Evolutionary conservation across 2,113 vertebrate genomes (phyloP).

Genomic region (Columbina picui): DNA sequence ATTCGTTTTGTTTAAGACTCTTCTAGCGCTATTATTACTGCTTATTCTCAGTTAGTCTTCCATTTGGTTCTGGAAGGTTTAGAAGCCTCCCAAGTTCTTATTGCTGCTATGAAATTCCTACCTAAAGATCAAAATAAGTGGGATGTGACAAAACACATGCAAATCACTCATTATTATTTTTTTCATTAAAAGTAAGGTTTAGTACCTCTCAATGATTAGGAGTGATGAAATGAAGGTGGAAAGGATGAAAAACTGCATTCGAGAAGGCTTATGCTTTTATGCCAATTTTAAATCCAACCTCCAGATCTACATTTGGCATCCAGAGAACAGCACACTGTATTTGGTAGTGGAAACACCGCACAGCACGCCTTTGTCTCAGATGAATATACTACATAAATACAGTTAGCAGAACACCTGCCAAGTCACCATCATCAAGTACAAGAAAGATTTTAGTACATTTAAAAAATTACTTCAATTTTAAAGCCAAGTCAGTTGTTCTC

Average conservation of each 20-base stretch:
- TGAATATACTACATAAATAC: not conserved
- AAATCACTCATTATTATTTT: not conserved
- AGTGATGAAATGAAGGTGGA: not conserved
- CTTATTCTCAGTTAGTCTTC: not conserved
- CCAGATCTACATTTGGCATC: not conserved
- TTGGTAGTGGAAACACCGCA: not conserved
- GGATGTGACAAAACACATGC: not conserved
- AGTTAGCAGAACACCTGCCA: not conserved
- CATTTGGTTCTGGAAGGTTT: not conserved
- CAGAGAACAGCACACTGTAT: not conserved
- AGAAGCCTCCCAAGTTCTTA: not conserved
- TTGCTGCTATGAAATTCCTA: not conserved
- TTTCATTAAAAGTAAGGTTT: not conserved
- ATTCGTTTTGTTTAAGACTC: not conserved
- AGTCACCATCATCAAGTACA: not conserved
- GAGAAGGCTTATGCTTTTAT: rapidly evolving
- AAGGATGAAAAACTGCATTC: not conserved
- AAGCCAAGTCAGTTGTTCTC: not conserved
- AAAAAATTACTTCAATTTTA: not conserved
- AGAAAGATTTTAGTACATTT: not conserved
- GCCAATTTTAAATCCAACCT: not conserved
- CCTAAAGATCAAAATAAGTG: not conserved
- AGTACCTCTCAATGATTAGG: not conserved
- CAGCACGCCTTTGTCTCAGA: not conserved
- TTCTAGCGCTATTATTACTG: not conserved